Base-by-base conservation (phyloP, 2,888 invertebrate genomes). In the Amiota communis region DNA sequence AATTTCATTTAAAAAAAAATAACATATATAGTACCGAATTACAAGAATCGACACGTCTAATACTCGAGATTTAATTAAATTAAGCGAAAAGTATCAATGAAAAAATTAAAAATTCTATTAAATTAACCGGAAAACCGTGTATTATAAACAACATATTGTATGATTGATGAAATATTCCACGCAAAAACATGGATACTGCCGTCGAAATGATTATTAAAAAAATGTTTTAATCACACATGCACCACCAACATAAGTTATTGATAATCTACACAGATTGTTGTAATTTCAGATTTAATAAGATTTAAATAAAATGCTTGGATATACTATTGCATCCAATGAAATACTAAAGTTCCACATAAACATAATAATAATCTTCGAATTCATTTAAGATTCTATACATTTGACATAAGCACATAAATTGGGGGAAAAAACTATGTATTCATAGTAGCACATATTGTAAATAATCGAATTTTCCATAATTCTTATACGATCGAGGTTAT, bases 1-100 rank as follows among this genome's bases (percentile, higher is more conserved):
- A 92, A 91, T 36, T 36, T 36, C 36, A 36, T 6, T 36, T 36
- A 4, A 36, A 36, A 36, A 36, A 36, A 6, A 77, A 76, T 61
- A 77, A 12, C 36, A 36, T 36, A n/a, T n/a, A n/a, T n/a, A n/a
- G n/a, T n/a, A n/a, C n/a, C 36, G 36, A 36, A 36, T 6, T 36
- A 36, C 6, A 36, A 36, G 36, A 36, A 36, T 2, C 36, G 36
- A 36, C 36, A n/a, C 13, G 53, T 53, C 15, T 53, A 53, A 53
- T n/a, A 53, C 53, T 53, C 53, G 53, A 53, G 15, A 53, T 53
- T 53, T 13, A 15, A 53, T 17, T 59, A 59, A 36, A 59, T 59
- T 59, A 59, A 59, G 59, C 20, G 17, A 59, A 57, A 57, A 59
- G 59, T 59, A 17, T 59, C 17, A 51, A 8, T 51, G 53, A 51